Evolutionary conservation across 2,888 invertebrate genomes (phyloP), one percentile per base, ranked within the genome.

Genomic region (Hipparchia semele): DNA sequence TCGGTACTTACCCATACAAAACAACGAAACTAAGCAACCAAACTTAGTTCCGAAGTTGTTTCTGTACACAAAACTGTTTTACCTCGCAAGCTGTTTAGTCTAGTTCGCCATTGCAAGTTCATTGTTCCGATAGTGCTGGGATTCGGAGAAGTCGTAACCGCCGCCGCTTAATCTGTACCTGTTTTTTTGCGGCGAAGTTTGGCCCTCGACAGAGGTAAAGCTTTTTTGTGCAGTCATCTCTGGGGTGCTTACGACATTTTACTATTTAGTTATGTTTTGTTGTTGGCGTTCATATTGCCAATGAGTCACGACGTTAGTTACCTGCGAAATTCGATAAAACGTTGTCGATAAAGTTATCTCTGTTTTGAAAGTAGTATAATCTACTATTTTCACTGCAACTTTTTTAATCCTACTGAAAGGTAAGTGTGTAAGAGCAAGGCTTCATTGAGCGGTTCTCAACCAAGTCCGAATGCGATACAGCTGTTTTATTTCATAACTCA

Each of bases 91-190:
- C 85, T 92, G 91, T 92, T 92, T 92, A 90, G 92, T 93, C 93
- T 94, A 93, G 92, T 93, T 92, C 87, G 89, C 89, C 90, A 87
- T 82, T 89, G 88, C 90, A 92, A 90, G 93, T 93, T 94, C 93
- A 93, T 94, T 94, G 93, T 94, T 93, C 92, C 86, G 80, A 66
- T 72, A 39, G 72, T 70, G 74, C 64, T 76, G 78, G 65, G 81
- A 79, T 80, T 81, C 78, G 76, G 82, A 84, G 76, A 80, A 77
- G 92, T 80, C 89, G 82, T 89, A 92, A 91, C 82, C 87, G 91
- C 88, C 92, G 82, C 83, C 39, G 2, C 3, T 39, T 85, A 86
- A 83, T 87, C 82, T 62, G 65, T 65, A 53, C 65, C 54, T 73
- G 66, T 49, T 71, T 82, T 91, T 91, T 90, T 89, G 84, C 86